phyloP scores from a whole-genome alignment of 2,113 vertebrate genomes.

The Galemys pyrenaicus region DNA sequence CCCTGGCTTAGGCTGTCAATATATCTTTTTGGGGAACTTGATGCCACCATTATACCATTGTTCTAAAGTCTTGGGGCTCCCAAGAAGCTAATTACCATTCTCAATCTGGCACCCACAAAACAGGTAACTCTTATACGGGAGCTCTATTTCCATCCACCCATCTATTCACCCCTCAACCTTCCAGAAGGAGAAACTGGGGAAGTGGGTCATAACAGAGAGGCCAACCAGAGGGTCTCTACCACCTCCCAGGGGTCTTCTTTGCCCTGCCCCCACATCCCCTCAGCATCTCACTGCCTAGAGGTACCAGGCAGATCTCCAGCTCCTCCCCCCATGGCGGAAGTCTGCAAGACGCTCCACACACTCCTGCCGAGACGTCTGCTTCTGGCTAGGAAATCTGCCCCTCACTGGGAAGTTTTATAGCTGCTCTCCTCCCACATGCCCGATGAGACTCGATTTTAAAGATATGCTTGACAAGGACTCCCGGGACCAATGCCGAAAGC shows the following conservation, averaged over 20 bases:
- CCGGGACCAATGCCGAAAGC: neutral
- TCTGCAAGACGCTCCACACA: neutral
- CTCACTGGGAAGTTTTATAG: neutral
- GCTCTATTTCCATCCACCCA: rapidly evolving
- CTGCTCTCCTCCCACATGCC: rapidly evolving
- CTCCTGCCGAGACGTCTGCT: rapidly evolving
- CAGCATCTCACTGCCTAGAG: rapidly evolving
- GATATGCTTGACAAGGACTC: rapidly evolving
- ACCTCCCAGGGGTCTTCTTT: neutral
- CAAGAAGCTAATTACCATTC: neutral
- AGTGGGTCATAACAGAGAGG: rapidly evolving
- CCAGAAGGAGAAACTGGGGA: neutral
- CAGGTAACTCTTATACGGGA: neutral
- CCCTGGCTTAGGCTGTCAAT: neutral
- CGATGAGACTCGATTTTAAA: neutral
- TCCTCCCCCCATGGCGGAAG: rapidly evolving
- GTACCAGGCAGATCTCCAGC: rapidly evolving
- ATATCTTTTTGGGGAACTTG: neutral
- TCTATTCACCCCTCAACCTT: neutral
- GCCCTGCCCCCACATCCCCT: rapidly evolving
- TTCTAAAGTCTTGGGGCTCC: neutral
- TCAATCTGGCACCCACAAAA: neutral
- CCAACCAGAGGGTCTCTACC: neutral
- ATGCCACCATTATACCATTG: rapidly evolving
- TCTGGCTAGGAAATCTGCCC: neutral